phyloP scores from a whole-genome alignment of 2,113 vertebrate genomes.

The Gallinago paraguaiae region DNA sequence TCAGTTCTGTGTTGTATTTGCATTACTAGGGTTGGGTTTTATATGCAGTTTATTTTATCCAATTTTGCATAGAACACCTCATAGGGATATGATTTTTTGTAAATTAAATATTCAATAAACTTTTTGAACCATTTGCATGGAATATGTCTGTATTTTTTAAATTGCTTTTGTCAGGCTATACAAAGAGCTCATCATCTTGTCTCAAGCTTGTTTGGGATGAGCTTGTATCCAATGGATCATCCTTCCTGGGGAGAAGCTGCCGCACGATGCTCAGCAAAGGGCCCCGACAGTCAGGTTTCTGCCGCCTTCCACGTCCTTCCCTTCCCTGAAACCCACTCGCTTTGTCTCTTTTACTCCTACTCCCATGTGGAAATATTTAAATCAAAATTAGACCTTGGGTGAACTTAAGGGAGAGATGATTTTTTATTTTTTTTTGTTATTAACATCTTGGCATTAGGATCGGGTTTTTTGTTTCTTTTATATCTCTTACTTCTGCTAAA shows the following conservation, averaged over 20 bases:
- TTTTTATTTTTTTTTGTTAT: neutral
- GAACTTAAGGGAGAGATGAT: neutral
- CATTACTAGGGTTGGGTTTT: conserved; percentile 77
- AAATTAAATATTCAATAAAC: conserved; percentile 81
- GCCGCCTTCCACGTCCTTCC: neutral
- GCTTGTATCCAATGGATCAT: accelerated
- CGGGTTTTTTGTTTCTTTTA: neutral
- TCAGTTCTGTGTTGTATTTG: conserved; percentile 37
- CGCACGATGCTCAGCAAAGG: neutral
- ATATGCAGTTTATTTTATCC: conserved; percentile 83
- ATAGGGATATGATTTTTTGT: conserved; percentile 79
- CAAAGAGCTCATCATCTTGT: neutral
- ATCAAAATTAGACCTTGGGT: neutral
- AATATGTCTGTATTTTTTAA: neutral
- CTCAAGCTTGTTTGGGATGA: neutral
- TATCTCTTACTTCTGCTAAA: neutral
- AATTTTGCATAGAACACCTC: conserved; percentile 81
- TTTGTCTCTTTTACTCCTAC: neutral
- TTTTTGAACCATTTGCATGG: conserved; percentile 68
- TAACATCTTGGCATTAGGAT: neutral
- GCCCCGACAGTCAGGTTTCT: neutral
- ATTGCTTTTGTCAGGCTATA: neutral
- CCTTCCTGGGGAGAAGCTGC: neutral
- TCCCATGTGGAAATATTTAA: neutral
- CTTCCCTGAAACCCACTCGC: neutral